Conservation (phyloP, 1,140 invertebrate genomes). For the Orchesella cincta region DNA sequence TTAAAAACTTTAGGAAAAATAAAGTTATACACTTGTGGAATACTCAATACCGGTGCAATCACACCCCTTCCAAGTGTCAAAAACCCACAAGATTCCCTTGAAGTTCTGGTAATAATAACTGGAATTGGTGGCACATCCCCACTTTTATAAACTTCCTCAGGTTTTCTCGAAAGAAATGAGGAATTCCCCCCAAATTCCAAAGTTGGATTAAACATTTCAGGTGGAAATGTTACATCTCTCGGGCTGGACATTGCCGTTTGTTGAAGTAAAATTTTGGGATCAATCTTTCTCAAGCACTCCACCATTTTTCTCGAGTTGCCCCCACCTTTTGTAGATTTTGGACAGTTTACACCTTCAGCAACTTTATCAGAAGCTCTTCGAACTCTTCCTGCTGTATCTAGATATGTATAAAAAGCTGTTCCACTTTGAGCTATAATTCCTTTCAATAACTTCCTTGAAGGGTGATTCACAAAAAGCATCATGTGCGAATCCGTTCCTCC, state of each 20-base stretch:
- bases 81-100: no score
- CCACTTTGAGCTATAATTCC: neutral
- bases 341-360: neutral
- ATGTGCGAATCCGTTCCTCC: neutral
- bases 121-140: conserved; percentile 22
- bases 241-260: no score
- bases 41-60: no score
- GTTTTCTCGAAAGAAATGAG: conserved; percentile 36
- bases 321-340: neutral
- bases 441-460: neutral
- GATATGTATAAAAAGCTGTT: neutral
- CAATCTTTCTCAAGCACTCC: neutral
- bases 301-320: no score
- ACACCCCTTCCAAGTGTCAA: no score
- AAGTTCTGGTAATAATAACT: conserved; percentile 13
- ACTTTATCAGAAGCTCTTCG: neutral
- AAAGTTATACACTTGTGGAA: no score
- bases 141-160: conserved; percentile 31
- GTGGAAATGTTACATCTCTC: no score
- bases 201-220: conserved; percentile 18
- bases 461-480: neutral
- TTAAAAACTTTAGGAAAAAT: no score
- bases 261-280: neutral
- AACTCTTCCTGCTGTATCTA: neutral
- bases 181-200: conserved; percentile 22